Evolutionary conservation across 2,113 vertebrate species (phyloP).

Genomic region (Manacus vitellinus): DNA sequence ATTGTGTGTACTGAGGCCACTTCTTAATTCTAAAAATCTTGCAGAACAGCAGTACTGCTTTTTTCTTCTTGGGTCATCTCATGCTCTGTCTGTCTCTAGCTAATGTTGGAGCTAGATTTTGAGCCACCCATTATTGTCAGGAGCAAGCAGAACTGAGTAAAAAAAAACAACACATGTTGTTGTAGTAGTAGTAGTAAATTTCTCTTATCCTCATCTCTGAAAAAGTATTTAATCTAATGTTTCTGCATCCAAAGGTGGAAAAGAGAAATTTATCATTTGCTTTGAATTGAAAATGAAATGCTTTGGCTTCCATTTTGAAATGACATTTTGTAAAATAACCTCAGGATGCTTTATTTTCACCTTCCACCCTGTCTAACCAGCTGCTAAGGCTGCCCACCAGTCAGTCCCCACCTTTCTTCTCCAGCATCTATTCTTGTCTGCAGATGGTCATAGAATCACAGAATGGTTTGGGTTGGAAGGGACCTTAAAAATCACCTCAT

Average conservation of each 20-base stretch:
- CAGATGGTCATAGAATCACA: neutral
- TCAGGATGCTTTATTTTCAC: neutral
- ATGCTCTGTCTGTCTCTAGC: neutral
- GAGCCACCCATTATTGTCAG: neutral
- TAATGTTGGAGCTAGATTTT: neutral
- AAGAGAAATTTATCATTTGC: neutral
- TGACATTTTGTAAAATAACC: neutral
- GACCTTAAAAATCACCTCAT: neutral
- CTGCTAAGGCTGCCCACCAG: neutral
- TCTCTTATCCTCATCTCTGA: neutral
- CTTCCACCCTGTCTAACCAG: neutral
- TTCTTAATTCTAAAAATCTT: neutral
- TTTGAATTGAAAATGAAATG: neutral
- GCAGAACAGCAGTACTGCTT: neutral
- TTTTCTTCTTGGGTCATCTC: neutral
- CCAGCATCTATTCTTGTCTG: neutral
- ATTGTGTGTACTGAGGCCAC: neutral
- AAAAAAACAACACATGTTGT: neutral
- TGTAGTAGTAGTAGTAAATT: neutral
- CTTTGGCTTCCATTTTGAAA: neutral
- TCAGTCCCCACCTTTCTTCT: neutral
- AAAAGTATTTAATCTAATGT: neutral
- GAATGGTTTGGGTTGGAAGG: neutral
- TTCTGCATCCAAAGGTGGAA: neutral
- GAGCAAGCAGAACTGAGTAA: neutral